These are phyloP conservation scores for Zaprionus africanus DNA, from an alignment of 1,140 invertebrate genomes.

Conservation along the genomic window DNA sequence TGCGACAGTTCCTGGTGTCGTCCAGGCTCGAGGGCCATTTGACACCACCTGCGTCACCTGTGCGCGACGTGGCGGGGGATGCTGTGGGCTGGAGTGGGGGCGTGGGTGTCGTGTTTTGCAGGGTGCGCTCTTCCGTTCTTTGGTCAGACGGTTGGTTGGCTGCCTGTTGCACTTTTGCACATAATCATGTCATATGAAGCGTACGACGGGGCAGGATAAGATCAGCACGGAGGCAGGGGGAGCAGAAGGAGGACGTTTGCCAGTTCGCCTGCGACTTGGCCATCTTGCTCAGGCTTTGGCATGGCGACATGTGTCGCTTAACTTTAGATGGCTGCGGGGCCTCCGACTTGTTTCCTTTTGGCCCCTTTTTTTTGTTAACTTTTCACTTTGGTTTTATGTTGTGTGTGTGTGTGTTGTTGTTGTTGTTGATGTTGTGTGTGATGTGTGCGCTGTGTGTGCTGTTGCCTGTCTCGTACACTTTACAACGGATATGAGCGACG, in stretches of 20 bases:
- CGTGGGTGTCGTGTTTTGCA: no score
- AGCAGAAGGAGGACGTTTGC: not conserved
- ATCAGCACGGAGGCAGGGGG: constrained; percentile 24
- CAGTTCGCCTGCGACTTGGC: constrained; percentile 14
- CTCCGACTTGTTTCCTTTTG: constrained; percentile 35
- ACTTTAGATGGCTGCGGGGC: constrained; percentile 66
- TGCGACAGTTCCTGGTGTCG: constrained; percentile 37
- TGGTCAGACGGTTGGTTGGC: constrained; percentile 19
- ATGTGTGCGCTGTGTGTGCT: constrained; percentile 28
- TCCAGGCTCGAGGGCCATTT: constrained; percentile 65
- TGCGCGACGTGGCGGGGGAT: constrained; percentile 3
- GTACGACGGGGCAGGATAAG: constrained; percentile 72
- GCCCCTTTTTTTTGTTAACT: constrained; percentile 48
- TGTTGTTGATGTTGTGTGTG: constrained; percentile 61
- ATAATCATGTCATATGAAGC: constrained; percentile 79
- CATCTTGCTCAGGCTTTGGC: constrained; percentile 37
- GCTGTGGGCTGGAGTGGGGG: not conserved
- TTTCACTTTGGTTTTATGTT: constrained; percentile 73
- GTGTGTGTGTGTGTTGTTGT: constrained; percentile 61
- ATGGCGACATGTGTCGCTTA: constrained; percentile 76
- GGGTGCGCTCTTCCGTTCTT: not conserved
- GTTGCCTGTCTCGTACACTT: constrained; percentile 49
- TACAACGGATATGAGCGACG: constrained; percentile 65
- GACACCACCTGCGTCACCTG: constrained; percentile 40
- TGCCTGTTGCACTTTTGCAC: constrained; percentile 78